Base-by-base conservation (phyloP, 2,113 vertebrate species). In the Corythaixoides concolor region DNA sequence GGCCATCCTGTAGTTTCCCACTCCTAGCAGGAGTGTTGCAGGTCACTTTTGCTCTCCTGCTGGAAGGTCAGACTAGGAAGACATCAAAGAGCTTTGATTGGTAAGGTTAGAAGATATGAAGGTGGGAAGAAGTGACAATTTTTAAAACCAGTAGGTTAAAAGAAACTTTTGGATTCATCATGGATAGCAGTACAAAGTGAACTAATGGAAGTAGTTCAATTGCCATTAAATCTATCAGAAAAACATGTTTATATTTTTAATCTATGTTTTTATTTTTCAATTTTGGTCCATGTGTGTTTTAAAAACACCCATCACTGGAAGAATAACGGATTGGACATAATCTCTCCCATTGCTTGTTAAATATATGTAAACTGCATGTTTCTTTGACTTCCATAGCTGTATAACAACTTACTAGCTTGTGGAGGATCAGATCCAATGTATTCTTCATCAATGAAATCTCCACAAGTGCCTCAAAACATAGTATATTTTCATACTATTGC, bases 381-480 rank as follows among this genome's bases (percentile, higher is more conserved):
- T 66, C 58, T 76, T 85, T 80, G 62, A 86, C 67, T 96, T 90
- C 86, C 39, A 16, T 22, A 69, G 33, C 32, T 58, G 62, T 73
- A 6, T 72, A 95, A 86, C 67, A 91, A 94, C 84, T 95, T 52
- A 86, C 33, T 88, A 33, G 59, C 39, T 76, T 55, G 69, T 43
- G 80, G 80, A 92, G 84, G 86, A 93, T 84, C 53, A 53, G 66
- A 26, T 90, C 35, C 68, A 86, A 74, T 24, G 49, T 62, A 81
- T 60, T 93, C 86, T 90, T 95, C 88, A 76, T 89, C 83, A 93
- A 53, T 87, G 90, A 90, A 92, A 88, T 89, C 58, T 94, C 56
- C 73, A 69, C 19, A 35, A 95, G 39, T 87, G 62, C 83, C 90
- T 73, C 35, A 82, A 94, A 93, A 72, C 45, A 28, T 75, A 68